Evolutionary conservation across 1,140 invertebrate genomes (phyloP).

Genomic region (Heliconius eleuchia): DNA sequence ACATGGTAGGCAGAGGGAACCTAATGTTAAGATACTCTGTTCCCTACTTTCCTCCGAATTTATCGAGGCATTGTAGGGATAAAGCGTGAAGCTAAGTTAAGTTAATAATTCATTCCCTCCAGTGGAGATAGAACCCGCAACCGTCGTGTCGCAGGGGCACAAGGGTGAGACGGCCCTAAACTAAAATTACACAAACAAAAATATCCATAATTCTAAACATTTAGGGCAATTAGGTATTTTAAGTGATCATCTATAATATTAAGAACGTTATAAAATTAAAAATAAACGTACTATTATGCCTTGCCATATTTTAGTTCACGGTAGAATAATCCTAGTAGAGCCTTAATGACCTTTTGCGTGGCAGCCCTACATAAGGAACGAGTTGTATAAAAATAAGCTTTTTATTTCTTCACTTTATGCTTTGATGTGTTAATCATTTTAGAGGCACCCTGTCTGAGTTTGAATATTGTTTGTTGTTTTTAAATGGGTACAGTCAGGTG

Average conservation of each 20-base stretch:
- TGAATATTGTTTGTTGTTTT: background rate
- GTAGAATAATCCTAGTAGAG: slow-evolving; percentile 18
- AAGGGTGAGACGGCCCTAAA: too few relatives aligned
- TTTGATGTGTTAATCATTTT: background rate
- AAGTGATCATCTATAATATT: background rate
- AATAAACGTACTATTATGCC: slow-evolving; percentile 11
- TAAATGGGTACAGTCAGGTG: background rate
- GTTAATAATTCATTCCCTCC: too few relatives aligned
- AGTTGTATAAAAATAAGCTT: slow-evolving; percentile 13
- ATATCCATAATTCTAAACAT: background rate
- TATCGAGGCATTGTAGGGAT: too few relatives aligned
- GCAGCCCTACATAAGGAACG: slow-evolving; percentile 16
- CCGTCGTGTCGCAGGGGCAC: too few relatives aligned
- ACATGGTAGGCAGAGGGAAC: too few relatives aligned
- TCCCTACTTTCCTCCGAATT: too few relatives aligned
- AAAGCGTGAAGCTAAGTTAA: too few relatives aligned
- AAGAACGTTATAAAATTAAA: slow-evolving; percentile 3
- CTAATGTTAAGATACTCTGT: too few relatives aligned
- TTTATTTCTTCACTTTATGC: slow-evolving; percentile 6
- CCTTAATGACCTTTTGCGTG: slow-evolving; percentile 28
- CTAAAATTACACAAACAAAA: background rate
- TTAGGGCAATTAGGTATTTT: background rate
- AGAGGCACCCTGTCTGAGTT: background rate
- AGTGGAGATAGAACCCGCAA: too few relatives aligned
- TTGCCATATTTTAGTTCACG: slow-evolving; percentile 25